Evolutionary conservation across 2,888 invertebrate species (phyloP), one percentile per base, ranked within the genome.

Genomic region (Drosophila stalkeri): DNA sequence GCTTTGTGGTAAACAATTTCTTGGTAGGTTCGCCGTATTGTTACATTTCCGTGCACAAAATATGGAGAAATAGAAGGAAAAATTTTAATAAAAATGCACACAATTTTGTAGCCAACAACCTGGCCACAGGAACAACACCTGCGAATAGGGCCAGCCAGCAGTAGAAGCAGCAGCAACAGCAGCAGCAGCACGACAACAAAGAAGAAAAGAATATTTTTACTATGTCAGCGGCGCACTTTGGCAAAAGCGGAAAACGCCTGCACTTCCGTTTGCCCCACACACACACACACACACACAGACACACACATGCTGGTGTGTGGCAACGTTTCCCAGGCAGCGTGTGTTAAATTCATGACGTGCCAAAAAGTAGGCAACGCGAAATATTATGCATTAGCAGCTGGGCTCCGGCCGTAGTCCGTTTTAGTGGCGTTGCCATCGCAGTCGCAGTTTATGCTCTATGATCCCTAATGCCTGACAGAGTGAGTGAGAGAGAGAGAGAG

Each of bases 271-370:
- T 64, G 69, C 54, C 52, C 59, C 68, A 71, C 77, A 79, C 77
- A 80, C 60, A 73, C 56, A 49, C 41, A 31, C 49, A 56, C 49
- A 57, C 44, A 64, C 57, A 47, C 33, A 33, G 9, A 49, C n/a
- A 35, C 41, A 59, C 51, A 57, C 43, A 61, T 46, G 37, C 37
- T 16, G 12, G 39, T 39, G 39, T 52, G 47, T 43, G 64, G 51
- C 23, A 41, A 41, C 56, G 55, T 72, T 76, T 75, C 63, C 64
- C 60, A 33, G 9, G 59, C 60, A 54, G 55, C 57, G 76, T 71
- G 82, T 85, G 82, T 75, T 81, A 86, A 86, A 82, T 86, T 83
- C 89, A 88, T 86, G 80, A 75, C 88, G 86, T 86, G 86, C 80
- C 72, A 72, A 80, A 80, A 83, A 74, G 67, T 69, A 80, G 80